Percentiles rank a stretch among this genome's conserved stretches.
These are phyloP conservation scores for Irena cyanogastra DNA, from an alignment of 2,113 vertebrate genomes.

Conservation along the genomic window DNA sequence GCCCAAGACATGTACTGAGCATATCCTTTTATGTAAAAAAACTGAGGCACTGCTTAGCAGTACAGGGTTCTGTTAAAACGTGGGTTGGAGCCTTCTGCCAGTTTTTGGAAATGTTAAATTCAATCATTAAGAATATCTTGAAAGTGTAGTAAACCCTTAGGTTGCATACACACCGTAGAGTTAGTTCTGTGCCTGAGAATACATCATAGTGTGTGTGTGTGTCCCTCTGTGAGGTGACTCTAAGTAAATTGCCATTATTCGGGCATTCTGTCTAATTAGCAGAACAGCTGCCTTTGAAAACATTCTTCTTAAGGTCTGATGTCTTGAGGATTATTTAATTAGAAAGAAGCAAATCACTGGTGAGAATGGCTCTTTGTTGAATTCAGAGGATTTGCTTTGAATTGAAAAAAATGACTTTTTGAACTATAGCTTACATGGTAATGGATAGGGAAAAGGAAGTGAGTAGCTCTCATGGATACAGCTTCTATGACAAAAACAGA, in stretches of 20 bases:
- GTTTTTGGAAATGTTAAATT: not conserved
- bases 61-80: not conserved
- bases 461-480: not conserved
- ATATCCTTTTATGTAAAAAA: not conserved
- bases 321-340: constrained; percentile 42
- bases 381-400: not conserved
- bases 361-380: not conserved
- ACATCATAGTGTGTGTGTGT: not conserved
- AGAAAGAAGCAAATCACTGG: not conserved
- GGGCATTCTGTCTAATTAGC: not conserved
- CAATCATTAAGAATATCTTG: not conserved
- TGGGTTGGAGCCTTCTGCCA: not conserved
- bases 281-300: constrained; percentile 39
- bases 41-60: not conserved
- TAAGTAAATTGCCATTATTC: not conserved
- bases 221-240: not conserved
- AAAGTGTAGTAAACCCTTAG: not conserved
- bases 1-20: not conserved
- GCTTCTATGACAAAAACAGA: not conserved
- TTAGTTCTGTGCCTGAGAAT: not conserved
- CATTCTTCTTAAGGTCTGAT: not conserved
- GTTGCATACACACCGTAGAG: not conserved
- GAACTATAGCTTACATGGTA: not conserved
- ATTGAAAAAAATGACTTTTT: not conserved
- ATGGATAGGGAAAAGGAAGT: not conserved